Conservation (phyloP, 2,797 vertebrate species). For the Siniperca undulata region DNA sequence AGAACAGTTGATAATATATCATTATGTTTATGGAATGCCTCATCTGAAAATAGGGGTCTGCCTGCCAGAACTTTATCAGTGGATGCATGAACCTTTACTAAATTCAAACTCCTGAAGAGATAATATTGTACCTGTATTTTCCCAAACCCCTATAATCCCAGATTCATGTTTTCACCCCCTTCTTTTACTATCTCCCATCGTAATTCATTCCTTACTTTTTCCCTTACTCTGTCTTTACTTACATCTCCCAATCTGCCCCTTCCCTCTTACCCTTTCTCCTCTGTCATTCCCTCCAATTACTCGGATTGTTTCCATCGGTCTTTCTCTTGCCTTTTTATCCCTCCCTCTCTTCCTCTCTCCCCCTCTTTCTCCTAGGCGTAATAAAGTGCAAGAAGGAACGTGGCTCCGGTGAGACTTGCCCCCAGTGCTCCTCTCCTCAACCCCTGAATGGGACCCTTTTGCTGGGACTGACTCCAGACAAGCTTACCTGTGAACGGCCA, state of each 20-base stretch:
- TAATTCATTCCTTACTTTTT: neutral
- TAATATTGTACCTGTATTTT: constrained; percentile 1
- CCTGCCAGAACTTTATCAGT: constrained; percentile 18
- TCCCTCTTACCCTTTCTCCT: neutral
- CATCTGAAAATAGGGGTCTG: constrained; percentile 10
- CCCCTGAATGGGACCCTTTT: constrained; percentile 80
- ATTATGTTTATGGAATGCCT: constrained; percentile 18
- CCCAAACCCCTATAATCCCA: neutral
- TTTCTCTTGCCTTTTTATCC: neutral
- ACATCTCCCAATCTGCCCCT: neutral
- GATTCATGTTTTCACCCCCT: neutral
- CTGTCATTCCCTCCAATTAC: neutral
- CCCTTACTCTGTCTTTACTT: neutral
- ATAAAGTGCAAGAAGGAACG: constrained; percentile 89
- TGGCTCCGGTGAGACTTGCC: constrained; percentile 78
- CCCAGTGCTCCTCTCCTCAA: constrained; percentile 83
- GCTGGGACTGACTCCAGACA: constrained; percentile 69
- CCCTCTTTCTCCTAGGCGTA: constrained; percentile 75
- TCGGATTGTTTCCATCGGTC: neutral
- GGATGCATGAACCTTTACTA: constrained; percentile 19
- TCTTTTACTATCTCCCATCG: neutral
- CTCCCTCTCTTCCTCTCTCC: neutral
- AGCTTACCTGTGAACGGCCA: constrained; percentile 83
- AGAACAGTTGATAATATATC: constrained; percentile 33
- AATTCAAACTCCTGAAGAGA: constrained; percentile 9